Conservation (phyloP, 2,888 invertebrate genomes). For the Epicampocera succincta region DNA sequence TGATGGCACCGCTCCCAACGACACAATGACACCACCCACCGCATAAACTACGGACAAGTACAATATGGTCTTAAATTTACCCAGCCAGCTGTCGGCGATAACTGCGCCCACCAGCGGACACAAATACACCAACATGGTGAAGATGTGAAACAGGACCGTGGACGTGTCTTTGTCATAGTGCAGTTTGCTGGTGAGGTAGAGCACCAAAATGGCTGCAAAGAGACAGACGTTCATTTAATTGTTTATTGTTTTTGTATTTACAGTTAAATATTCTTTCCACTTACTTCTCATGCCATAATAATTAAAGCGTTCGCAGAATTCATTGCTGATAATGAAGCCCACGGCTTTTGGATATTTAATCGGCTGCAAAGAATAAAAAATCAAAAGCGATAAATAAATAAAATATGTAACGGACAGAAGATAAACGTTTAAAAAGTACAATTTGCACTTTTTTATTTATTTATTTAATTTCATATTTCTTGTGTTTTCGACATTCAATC, state of each 20-base stretch:
- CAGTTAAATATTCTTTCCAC: conserved; percentile 76
- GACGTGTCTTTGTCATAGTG: conserved; percentile 85
- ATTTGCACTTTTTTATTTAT: background rate
- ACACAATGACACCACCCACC: conserved; percentile 85
- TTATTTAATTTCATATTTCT: too few species aligned
- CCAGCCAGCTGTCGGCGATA: conserved; percentile 89
- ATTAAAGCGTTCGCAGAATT: conserved; percentile 97
- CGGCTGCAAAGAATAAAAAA: conserved; percentile 62
- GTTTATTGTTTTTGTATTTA: background rate
- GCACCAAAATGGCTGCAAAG: conserved; percentile 86
- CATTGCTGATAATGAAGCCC: conserved; percentile 95
- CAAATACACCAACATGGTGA: conserved; percentile 88
- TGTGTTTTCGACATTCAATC: conserved; percentile 43
- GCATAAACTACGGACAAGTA: conserved; percentile 89
- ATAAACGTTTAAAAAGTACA: conserved; percentile 5
- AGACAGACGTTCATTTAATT: too few species aligned
- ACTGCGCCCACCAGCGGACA: conserved; percentile 88
- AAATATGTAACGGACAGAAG: conserved; percentile 9
- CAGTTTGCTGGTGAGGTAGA: conserved; percentile 87
- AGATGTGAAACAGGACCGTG: conserved; percentile 89
- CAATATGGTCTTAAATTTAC: conserved; percentile 89
- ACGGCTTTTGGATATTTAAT: conserved; percentile 92
- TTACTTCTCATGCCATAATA: conserved; percentile 97
- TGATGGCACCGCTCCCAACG: conserved; percentile 84
- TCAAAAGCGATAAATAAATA: conserved; percentile 7